A percentile compares a stretch with the other conserved stretches of the same genome.
phyloP scores from a whole-genome alignment of 2,113 vertebrate genomes.

The Coptodon bakossiorum region DNA sequence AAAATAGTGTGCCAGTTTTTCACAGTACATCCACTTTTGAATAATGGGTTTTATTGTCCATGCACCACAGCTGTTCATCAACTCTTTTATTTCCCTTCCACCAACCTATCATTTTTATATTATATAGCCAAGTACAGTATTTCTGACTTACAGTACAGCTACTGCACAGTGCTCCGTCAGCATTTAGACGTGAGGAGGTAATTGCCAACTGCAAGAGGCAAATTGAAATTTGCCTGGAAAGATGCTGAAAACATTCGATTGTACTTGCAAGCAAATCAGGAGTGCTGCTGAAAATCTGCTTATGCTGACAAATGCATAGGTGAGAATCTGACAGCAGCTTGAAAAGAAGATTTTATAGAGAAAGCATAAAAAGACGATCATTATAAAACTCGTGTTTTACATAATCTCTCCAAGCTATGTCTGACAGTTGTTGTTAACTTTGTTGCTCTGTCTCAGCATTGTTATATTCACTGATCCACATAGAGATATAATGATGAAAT shows the following conservation, averaged over 20 bases:
- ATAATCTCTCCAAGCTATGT: background rate
- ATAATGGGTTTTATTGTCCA: background rate
- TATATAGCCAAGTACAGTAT: background rate
- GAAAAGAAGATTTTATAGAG: background rate
- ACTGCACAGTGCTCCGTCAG: constrained; percentile 21
- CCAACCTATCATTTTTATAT: background rate
- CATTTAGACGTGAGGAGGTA: constrained; percentile 20
- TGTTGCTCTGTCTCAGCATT: background rate
- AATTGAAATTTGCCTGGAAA: constrained; percentile 6
- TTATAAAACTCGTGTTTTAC: background rate
- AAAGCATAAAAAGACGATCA: background rate
- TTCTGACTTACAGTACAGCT: background rate
- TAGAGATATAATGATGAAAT: background rate
- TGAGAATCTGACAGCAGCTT: constrained; percentile 14
- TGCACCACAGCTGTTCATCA: background rate
- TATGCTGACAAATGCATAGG: constrained; percentile 9
- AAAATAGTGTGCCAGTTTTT: background rate
- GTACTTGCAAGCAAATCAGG: constrained; percentile 5
- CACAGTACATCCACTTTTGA: background rate
- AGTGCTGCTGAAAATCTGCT: constrained; percentile 31
- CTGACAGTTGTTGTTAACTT: background rate
- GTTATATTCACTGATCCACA: background rate
- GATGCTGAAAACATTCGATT: constrained; percentile 31
- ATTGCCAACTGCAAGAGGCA: constrained; percentile 6
- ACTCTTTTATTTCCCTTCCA: background rate